Evolutionary conservation across 2,113 vertebrate species (phyloP), one percentile per base, ranked within the genome.

Genomic region (Pyxicephalus adspersus): DNA sequence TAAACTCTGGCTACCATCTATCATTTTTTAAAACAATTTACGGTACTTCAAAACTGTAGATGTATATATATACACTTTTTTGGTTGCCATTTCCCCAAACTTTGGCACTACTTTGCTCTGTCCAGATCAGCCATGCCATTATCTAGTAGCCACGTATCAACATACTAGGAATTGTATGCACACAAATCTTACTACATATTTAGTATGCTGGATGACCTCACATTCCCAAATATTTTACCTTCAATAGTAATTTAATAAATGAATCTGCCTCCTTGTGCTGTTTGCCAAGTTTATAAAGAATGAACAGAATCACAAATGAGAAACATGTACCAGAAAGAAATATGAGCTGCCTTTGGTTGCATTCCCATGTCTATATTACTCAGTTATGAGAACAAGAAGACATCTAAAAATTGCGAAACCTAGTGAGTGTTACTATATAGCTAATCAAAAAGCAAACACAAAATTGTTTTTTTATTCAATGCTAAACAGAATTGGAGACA

Each of bases 201-300:
- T 18, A 71, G 11, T 71, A 71, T 54, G 23, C 50, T 71, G 17
- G 23, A 71, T 54, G 50, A 29, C 50, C 67, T 54, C 50, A 54
- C 54, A 71, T 54, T 71, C 22, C 22, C 19, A 51, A 71, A 54
- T 51, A 7, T 54, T 71, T 71, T 50, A 28, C 67, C 45, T 71
- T 23, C 50, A 54, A 54, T 71, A 54, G 25, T 19, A 25, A 28
- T 71, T 71, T 71, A 54, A 71, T 71, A 28, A 71, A 54, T 71
- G 67, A 18, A 71, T 54, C 67, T 54, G 50, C 67, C 50, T 54
- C 22, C 45, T 51, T 51, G 13, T 68, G 51, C 22, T 51, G 66
- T 71, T 71, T 54, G 67, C 23, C 67, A 71, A 71, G 67, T 54
- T 9, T 18, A 71, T 71, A 50, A 54, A 13, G 20, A 71, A 51